A percentile compares a stretch with the other conserved stretches of the same genome.
Conservation (phyloP, 2,888 invertebrate species). For the Villa cingulata region DNA sequence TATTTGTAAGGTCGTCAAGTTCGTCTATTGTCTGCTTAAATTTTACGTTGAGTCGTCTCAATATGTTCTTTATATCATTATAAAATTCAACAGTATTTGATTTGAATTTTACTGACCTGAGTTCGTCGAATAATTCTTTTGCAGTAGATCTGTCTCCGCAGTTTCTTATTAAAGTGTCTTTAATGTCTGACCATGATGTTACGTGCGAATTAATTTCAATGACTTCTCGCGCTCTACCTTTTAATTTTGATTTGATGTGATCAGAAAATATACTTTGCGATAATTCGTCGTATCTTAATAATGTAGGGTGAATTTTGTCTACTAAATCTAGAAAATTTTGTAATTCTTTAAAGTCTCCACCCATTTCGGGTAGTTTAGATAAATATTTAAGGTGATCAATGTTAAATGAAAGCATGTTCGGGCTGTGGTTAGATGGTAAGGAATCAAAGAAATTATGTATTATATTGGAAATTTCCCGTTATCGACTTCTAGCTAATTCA, state of each 20-base stretch:
- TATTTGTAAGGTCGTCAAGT: no score
- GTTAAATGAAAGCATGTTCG: no score
- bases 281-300: background rate
- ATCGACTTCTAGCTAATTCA: no score
- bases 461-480: no score
- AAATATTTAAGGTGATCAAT: background rate
- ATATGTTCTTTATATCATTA: background rate
- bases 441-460: no score
- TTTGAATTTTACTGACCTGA: constrained; percentile 2
- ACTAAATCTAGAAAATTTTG: background rate
- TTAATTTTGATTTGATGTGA: constrained; percentile 4
- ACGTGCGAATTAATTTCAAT: constrained; percentile 7
- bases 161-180: constrained; percentile 4
- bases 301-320: background rate
- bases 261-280: constrained; percentile 4
- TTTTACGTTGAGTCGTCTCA: background rate
- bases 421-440: no score
- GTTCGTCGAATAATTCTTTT: constrained; percentile 8
- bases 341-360: background rate
- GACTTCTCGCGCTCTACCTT: constrained; percentile 3
- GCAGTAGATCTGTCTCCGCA: constrained; percentile 8
- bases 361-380: background rate
- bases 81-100: constrained; percentile 5
- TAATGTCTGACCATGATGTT: background rate
- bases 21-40: background rate